These are phyloP conservation scores for Grapholita molesta DNA, from an alignment of 1,140 invertebrate species.

Conservation along the genomic window DNA sequence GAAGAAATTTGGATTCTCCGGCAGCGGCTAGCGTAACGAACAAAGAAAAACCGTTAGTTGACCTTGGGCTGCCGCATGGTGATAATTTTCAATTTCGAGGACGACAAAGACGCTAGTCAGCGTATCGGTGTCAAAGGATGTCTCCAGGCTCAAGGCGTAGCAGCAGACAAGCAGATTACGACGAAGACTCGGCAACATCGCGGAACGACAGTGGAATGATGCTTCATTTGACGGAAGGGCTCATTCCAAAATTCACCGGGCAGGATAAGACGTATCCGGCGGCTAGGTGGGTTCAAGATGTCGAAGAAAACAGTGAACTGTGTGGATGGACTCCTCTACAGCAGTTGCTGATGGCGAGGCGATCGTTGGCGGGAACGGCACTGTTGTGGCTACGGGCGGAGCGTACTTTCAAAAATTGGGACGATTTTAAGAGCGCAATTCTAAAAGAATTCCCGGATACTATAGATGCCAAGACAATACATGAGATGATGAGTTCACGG, in stretches of 20 bases:
- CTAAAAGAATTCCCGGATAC: constrained; percentile 26
- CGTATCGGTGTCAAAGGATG: no score
- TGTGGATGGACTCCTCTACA: constrained; percentile 24
- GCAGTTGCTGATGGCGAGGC: constrained; percentile 22
- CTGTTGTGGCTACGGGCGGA: constrained; percentile 23
- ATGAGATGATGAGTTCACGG: constrained; percentile 20
- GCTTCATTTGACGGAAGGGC: neutral
- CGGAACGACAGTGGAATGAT: no score
- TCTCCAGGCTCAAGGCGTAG: no score
- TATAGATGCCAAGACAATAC: constrained; percentile 5
- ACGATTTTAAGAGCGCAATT: constrained; percentile 16
- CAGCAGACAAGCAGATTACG: no score
- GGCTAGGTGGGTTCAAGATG: constrained; percentile 22
- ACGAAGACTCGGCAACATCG: no score
- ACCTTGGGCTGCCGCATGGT: no score
- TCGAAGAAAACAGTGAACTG: constrained; percentile 23
- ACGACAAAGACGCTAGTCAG: no score
- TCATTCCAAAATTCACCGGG: neutral
- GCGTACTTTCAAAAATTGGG: constrained; percentile 12
- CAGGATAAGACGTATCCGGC: constrained; percentile 8
- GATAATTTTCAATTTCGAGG: no score
- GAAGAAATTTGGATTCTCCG: no score
- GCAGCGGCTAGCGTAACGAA: no score
- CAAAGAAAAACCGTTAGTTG: no score
- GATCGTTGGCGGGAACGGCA: constrained; percentile 25